Conservation (phyloP, 2,888 invertebrate species). For the Dromius quadrimaculatus region DNA sequence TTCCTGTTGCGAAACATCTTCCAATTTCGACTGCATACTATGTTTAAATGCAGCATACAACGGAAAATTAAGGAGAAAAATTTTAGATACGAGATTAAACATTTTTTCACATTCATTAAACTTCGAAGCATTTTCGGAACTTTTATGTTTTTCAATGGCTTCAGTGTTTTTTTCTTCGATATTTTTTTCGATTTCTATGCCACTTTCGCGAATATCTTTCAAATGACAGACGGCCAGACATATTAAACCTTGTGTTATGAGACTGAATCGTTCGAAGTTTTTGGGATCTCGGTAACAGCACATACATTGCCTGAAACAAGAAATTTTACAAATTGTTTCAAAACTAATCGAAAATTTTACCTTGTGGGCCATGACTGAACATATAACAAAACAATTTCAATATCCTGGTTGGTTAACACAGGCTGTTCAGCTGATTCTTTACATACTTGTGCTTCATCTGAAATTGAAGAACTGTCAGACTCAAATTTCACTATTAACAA, state of each 20-base stretch:
- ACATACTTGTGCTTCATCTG: slow-evolving; percentile 84
- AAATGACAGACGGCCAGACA: slow-evolving; percentile 86
- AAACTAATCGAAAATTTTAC: no score
- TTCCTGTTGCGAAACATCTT: slow-evolving; percentile 88
- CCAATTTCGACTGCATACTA: slow-evolving; percentile 82
- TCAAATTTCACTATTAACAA: neutral
- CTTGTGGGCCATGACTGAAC: slow-evolving; percentile 92
- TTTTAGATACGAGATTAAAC: slow-evolving; percentile 88
- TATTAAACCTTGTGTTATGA: slow-evolving; percentile 88
- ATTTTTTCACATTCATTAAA: slow-evolving; percentile 88
- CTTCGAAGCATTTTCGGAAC: slow-evolving; percentile 64
- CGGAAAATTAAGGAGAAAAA: slow-evolving; percentile 91
- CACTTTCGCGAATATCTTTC: slow-evolving; percentile 72
- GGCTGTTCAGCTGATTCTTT: slow-evolving; percentile 84
- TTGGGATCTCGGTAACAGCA: slow-evolving; percentile 93
- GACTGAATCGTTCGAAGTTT: slow-evolving; percentile 91
- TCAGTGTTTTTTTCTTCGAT: slow-evolving; percentile 61
- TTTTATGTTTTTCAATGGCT: slow-evolving; percentile 60
- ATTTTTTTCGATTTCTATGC: slow-evolving; percentile 56
- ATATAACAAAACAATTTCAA: slow-evolving; percentile 85
- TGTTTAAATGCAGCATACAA: slow-evolving; percentile 89
- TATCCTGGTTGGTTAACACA: slow-evolving; percentile 81
- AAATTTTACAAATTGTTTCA: slow-evolving; percentile 1
- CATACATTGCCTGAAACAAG: slow-evolving; percentile 86
- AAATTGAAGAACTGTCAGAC: slow-evolving; percentile 60